Evolutionary conservation across 1,140 invertebrate species (phyloP), one percentile per base, ranked within the genome.

Genomic region (fruit fly (Drosophila melanogaster)): DNA sequence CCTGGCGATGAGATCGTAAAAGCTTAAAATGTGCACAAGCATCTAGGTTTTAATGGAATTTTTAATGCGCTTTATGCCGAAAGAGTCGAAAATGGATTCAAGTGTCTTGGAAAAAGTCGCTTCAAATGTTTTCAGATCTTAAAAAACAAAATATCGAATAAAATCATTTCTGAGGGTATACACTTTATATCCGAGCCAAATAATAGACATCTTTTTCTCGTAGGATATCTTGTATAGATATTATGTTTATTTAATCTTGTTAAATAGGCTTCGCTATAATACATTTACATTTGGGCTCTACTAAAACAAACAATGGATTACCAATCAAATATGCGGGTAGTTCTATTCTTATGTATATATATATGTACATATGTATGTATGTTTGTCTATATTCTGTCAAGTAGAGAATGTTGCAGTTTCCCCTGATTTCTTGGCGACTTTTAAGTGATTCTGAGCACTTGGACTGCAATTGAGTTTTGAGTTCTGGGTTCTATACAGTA

Each of bases 241-340:
- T 66, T 79, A 83, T 69, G 81, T 84, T 85, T 85, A 87, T 87
- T 85, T 77, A 85, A 86, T 78, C 83, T 87, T 73, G 78, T 85
- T 85, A 84, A 83, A 83, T 79, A 75, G 69, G 72, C 72, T 76
- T 76, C 72, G 44, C 61, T 76, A 53, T 76, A 76, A 76, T 76
- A 76, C 72, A 76, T 76, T 76, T 76, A 76, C 72, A 76, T 75
- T n/a, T n/a, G n/a, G n/a, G n/a, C n/a, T n/a, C n/a, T n/a, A n/a
- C n/a, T n/a, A n/a, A n/a, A n/a, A n/a, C n/a, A n/a, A n/a, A n/a
- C n/a, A n/a, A n/a, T n/a, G n/a, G n/a, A n/a, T n/a, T n/a, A n/a
- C n/a, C 70, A 79, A 83, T 76, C 26, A 60, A 73, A 51, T 43
- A 46, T 15, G 38, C 30, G 38, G 37, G 12, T 54, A 55, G 57